These are phyloP conservation scores for Alethe diademata DNA, from an alignment of 2,113 vertebrate species.

Conservation along the genomic window DNA sequence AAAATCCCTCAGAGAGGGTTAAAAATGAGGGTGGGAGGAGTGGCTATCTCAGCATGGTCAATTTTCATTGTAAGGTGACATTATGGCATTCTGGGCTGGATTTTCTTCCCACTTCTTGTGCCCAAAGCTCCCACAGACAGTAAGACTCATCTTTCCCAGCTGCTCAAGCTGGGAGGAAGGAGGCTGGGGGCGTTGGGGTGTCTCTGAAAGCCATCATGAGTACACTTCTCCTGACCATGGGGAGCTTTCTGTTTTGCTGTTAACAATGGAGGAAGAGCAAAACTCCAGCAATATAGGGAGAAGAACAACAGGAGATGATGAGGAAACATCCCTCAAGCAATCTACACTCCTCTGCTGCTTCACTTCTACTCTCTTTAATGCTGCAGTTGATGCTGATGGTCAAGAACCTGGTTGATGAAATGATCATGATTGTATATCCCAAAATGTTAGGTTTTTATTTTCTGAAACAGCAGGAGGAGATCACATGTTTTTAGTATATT, in stretches of 20 bases:
- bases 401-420: neutral
- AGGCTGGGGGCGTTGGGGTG: neutral
- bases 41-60: neutral
- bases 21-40: fast-evolving
- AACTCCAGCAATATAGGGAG: neutral
- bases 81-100: neutral
- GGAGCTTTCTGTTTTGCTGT: neutral
- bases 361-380: neutral
- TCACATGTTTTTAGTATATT: neutral
- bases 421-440: neutral
- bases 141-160: neutral
- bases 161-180: neutral
- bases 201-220: neutral
- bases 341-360: neutral
- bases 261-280: neutral
- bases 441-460: neutral
- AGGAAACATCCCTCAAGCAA: neutral
- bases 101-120: neutral
- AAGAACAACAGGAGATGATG: neutral
- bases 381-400: neutral
- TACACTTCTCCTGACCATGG: neutral
- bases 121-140: neutral
- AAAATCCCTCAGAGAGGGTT: neutral
- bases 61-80: neutral
- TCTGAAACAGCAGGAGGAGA: neutral